Evolutionary conservation across 2,888 invertebrate species (phyloP).

Genomic region (Neuroscelio doddi): DNA sequence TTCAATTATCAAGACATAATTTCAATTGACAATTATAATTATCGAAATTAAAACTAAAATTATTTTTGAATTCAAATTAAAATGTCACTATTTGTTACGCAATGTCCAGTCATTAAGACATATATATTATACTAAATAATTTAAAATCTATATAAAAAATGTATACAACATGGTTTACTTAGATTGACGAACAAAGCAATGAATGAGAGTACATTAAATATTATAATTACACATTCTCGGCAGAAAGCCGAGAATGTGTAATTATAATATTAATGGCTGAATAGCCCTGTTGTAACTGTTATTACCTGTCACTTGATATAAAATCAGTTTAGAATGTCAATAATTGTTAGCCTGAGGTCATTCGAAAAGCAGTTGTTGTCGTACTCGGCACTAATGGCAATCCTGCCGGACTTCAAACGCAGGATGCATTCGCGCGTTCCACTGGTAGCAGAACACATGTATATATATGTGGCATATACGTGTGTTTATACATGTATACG

Average conservation of each 20-base stretch:
- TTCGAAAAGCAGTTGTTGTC: conserved; percentile 50
- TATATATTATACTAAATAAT: no score
- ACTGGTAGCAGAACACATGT: conserved; percentile 50
- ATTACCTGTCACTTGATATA: conserved; percentile 69
- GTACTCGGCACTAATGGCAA: conserved; percentile 60
- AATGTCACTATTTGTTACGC: no score
- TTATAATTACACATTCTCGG: conserved; percentile 33
- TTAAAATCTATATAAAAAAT: no score
- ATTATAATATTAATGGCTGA: no score
- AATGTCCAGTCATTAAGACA: no score
- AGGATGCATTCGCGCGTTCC: conserved; percentile 48
- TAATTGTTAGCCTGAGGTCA: conserved; percentile 52
- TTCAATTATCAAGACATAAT: no score
- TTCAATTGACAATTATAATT: no score
- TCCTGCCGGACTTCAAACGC: conserved; percentile 65
- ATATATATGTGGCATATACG: conserved; percentile 25
- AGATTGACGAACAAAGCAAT: conserved; percentile 15
- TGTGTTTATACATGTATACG: conserved; percentile 37
- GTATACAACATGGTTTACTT: no score
- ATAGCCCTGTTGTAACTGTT: conserved; percentile 43
- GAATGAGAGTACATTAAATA: conserved; percentile 7
- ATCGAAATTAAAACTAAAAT: no score
- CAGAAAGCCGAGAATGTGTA: conserved; percentile 36
- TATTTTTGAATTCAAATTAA: no score
- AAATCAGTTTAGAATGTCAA: conserved; percentile 69